Evolutionary conservation across 2,888 invertebrate species (phyloP).

Genomic region (Choreutis nemorana): DNA sequence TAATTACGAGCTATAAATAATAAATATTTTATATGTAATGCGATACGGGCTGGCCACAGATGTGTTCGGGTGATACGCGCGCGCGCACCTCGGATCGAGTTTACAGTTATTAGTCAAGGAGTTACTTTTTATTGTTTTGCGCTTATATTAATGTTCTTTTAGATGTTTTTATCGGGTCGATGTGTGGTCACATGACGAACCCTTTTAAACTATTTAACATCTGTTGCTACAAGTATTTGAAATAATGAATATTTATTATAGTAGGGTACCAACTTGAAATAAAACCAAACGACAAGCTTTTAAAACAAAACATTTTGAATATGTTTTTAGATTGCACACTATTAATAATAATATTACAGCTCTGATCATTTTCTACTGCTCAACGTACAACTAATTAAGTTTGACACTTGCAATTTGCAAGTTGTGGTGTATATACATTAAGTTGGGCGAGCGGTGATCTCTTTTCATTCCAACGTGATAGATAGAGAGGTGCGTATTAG

Average conservation of each 20-base stretch:
- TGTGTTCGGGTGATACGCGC: constrained; percentile 41
- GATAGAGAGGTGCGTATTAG: too few relatives aligned
- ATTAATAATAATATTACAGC: too few relatives aligned
- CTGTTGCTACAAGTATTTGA: constrained; percentile 29
- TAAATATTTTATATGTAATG: constrained; percentile 63
- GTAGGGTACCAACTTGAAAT: constrained; percentile 11
- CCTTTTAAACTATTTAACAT: too few relatives aligned
- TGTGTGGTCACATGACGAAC: constrained; percentile 15
- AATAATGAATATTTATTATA: constrained; percentile 21
- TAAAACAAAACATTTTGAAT: too few relatives aligned
- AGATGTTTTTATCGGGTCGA: constrained; percentile 17
- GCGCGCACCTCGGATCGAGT: constrained; percentile 27
- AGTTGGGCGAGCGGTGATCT: too few relatives aligned
- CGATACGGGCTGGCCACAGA: constrained; percentile 52
- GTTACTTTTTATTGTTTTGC: constrained; percentile 48
- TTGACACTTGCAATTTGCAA: too few relatives aligned
- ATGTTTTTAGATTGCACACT: too few relatives aligned
- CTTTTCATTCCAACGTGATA: too few relatives aligned
- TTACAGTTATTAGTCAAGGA: constrained; percentile 51
- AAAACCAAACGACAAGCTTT: too few relatives aligned
- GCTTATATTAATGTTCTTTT: constrained; percentile 33
- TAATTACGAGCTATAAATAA: constrained; percentile 64
- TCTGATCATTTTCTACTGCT: too few relatives aligned
- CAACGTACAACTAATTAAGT: too few relatives aligned
- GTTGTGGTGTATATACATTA: too few relatives aligned